Evolutionary conservation across 2,113 vertebrate species (phyloP).

Genomic region (Columbina picui): DNA sequence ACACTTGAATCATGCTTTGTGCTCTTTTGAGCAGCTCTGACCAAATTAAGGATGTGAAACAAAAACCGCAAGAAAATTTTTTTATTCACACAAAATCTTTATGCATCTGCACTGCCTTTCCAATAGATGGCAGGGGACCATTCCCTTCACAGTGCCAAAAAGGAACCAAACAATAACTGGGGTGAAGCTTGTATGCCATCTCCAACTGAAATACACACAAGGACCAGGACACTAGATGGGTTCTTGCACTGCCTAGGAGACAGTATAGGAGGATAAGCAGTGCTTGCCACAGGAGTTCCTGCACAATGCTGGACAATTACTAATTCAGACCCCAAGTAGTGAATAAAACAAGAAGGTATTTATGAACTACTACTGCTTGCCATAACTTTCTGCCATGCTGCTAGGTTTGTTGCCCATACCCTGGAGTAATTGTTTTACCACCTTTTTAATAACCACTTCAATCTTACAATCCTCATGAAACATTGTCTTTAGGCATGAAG

Average conservation of each 20-base stretch:
- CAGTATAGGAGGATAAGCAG: background rate
- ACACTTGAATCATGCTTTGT: background rate
- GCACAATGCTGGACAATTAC: background rate
- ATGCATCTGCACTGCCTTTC: background rate
- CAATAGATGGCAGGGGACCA: accelerated
- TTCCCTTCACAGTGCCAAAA: background rate
- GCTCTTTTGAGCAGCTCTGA: background rate
- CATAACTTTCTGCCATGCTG: background rate
- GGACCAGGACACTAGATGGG: background rate
- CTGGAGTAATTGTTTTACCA: background rate
- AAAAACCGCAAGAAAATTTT: background rate
- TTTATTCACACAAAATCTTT: background rate
- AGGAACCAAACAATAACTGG: background rate
- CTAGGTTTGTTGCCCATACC: background rate
- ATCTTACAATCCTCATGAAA: background rate
- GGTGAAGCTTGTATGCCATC: background rate
- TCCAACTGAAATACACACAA: background rate
- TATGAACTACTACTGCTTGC: background rate
- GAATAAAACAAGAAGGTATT: background rate
- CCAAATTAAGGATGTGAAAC: background rate
- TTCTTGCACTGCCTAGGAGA: background rate
- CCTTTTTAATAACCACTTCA: background rate
- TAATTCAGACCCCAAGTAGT: background rate
- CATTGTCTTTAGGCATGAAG: background rate
- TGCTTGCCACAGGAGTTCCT: background rate